Conservation (phyloP, 2,113 vertebrate species). For the Nothocercus julius region DNA sequence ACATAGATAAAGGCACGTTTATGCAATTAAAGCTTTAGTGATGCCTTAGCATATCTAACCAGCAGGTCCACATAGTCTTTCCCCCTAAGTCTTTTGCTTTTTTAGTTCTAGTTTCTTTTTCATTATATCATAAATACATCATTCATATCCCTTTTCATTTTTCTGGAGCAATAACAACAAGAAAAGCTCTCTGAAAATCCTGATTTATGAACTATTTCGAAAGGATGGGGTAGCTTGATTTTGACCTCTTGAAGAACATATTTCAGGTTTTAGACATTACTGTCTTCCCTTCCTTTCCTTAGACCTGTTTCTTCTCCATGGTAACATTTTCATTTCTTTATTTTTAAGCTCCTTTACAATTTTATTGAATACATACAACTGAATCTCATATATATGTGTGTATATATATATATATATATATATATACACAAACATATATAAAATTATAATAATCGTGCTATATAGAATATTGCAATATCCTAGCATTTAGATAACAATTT, state of each 20-base stretch:
- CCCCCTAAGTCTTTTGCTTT: neutral
- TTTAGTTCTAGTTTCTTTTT: neutral
- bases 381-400: neutral
- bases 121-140: too few relatives aligned
- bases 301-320: neutral
- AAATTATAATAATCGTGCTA: neutral
- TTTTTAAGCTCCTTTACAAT: neutral
- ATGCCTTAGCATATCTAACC: neutral
- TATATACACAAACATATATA: neutral
- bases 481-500: neutral
- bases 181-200: neutral
- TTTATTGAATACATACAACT: neutral
- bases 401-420: neutral
- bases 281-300: neutral
- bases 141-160: neutral
- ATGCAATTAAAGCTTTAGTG: neutral
- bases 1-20: neutral
- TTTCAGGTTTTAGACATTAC: neutral
- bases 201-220: neutral
- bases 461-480: neutral
- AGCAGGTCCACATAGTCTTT: neutral
- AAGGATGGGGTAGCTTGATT: neutral
- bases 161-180: neutral
- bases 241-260: neutral
- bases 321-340: neutral